Base-by-base conservation (phyloP, 2,888 invertebrate species). In the Ametastegia equiseti region DNA sequence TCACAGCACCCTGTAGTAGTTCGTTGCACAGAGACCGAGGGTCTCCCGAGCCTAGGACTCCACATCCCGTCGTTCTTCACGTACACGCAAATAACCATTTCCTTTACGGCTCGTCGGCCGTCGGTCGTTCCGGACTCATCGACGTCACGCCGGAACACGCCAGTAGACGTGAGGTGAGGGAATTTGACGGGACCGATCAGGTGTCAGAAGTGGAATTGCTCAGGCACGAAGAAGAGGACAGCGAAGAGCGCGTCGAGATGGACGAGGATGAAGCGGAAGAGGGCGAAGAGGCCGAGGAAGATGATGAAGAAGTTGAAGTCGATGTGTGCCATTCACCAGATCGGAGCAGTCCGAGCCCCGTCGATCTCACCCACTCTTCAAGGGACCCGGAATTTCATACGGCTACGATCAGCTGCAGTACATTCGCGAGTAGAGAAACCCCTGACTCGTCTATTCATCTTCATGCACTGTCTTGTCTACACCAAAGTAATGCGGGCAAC, bases 341-440 rank as follows among this genome's bases (percentile, higher is more conserved):
- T 85, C 91, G 89, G 71, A 91, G 90, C 81, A 91, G 90, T 75
- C 90, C 91, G 0, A 90, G 91, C 79, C 92, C 92, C 2, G 92
- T 92, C 5, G 92, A 92, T 79, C 85, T 92, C 3, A 92, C 92
- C 33, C 91, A 91, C 0, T 88, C 92, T 15, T 90, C 91, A 3
- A 78, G 78, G 42, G 78, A 78, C 27, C 78, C 78, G 45, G 78
- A 78, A n/a, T 78, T 78, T 42, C 78, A 78, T 30, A 36, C 57
- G 4, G 23, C 78, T n/a, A 42, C 42, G 39, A 78, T 75, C 15
- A 45, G 75, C 54, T 75, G 75, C 75, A 36, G 60, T 84, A 90
- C 89, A 0, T 88, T 89, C 82, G 84, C 85, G 39, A 86, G 83
- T 60, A 83, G 82, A 63, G 86, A 87, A 15, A 87, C 86, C 42